Evolutionary conservation across 2,113 vertebrate genomes (phyloP), one percentile per base, ranked within the genome.

Genomic region (Centropus bengalensis): DNA sequence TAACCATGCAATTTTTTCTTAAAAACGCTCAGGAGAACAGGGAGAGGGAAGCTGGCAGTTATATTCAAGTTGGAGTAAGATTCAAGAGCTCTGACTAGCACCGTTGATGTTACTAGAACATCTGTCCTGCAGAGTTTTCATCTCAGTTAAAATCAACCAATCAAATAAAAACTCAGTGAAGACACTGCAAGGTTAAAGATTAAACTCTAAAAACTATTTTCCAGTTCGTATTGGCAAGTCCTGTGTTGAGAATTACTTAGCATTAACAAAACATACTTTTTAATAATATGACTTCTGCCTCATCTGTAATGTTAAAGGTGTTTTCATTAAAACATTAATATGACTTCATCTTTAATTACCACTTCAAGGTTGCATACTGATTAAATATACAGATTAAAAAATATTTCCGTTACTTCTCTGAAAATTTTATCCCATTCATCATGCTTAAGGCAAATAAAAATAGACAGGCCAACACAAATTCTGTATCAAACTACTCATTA

Each of bases 281-380:
- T 36, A 91, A 59, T 89, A 62, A 51, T 74, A 52, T 49, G 63
- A 67, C 52, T 96, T 93, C 63, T 94, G 85, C 27, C 93, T 92
- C 63, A 80, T 64, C 51, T 80, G 22, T 79, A 79, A 36, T n/a
- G 47, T 77, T 73, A 55, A 83, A 91, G 76, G 30, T 40, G 74
- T 21, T 86, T 89, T 59, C 47, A 75, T 90, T 86, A 82, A 62
- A 92, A 69, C 18, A 58, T 80, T 59, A 82, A 58, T 36, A 80
- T 91, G 33, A 93, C 92, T 93, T 96, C 86, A 93, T 89, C 56
- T 94, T 88, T 95, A 96, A 86, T 96, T 94, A 80, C 14, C 18
- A 49, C 76, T 86, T 95, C 56, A 86, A 78, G 13, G 17, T 60
- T 94, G 52, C 42, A 86, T 90, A 74, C 80, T 74, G 76, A 95